These are phyloP conservation scores for Epizoanthus ramosus DNA, from an alignment of 92 coral and sea anemone species.

Conservation along the genomic window DNA sequence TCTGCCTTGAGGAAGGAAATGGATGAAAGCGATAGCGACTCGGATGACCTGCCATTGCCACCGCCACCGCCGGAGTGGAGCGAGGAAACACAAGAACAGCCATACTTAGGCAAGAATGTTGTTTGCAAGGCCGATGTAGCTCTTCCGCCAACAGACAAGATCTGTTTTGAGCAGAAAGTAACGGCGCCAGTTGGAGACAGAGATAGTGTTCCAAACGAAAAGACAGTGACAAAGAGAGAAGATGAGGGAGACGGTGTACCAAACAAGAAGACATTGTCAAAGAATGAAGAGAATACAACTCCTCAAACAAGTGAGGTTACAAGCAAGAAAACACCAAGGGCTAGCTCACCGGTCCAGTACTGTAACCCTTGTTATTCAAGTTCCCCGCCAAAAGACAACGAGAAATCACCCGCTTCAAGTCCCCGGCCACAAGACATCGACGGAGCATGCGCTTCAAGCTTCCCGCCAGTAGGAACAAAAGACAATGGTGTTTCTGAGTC, in stretches of 20 bases:
- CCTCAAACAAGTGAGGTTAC: neutral
- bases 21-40: slow-evolving; percentile 19
- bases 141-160: neutral
- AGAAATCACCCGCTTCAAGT: neutral
- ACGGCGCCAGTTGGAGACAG: neutral
- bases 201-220: neutral
- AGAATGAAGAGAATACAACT: too few species aligned
- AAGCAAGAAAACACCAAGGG: neutral
- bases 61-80: slow-evolving; percentile 13
- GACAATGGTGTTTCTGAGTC: neutral
- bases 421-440: neutral
- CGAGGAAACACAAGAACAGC: slow-evolving; percentile 2
- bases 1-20: neutral
- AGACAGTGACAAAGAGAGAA: neutral
- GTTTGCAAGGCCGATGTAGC: neutral
- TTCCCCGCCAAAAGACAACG: neutral
- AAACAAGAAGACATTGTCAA: neutral
- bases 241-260: neutral
- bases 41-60: neutral
- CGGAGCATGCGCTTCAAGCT: neutral
- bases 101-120: neutral
- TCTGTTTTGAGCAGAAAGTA: slow-evolving; percentile 16
- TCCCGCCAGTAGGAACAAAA: neutral
- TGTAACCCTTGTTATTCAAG: slow-evolving; percentile 23
- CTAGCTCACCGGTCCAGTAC: slow-evolving; percentile 5